Percentiles rank a stretch among this genome's conserved stretches.
Conservation (phyloP, 1,140 invertebrate species). For the Cherax quadricarinatus region DNA sequence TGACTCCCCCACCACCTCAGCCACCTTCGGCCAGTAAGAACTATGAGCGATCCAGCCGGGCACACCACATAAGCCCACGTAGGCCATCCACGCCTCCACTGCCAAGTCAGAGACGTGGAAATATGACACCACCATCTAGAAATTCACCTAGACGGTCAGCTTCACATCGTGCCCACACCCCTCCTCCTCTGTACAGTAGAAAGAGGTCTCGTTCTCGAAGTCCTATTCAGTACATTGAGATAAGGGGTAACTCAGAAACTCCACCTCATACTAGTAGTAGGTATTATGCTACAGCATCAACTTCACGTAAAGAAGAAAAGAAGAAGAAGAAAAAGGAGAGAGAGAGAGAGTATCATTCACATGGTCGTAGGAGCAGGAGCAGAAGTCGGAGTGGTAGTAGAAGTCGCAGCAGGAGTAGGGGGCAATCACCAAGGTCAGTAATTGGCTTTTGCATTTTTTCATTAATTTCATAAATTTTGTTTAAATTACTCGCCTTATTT, state of each 20-base stretch:
- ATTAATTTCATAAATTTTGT: too few relatives aligned
- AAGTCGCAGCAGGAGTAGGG: constrained; percentile 67
- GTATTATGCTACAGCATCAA: constrained; percentile 58
- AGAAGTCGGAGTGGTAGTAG: constrained; percentile 63
- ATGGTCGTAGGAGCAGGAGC: constrained; percentile 60
- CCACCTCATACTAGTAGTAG: constrained; percentile 63
- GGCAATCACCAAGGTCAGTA: constrained; percentile 66
- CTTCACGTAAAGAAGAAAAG: constrained; percentile 57
- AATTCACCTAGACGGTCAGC: constrained; percentile 51
- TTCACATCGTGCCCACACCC: constrained; percentile 47
- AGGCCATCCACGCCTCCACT: constrained; percentile 53
- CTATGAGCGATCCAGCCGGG: constrained; percentile 56
- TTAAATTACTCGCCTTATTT: too few relatives aligned
- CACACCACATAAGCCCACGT: constrained; percentile 63
- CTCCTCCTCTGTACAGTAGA: constrained; percentile 39
- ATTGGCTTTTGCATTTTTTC: background rate
- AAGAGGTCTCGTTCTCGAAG: constrained; percentile 59
- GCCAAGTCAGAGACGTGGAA: constrained; percentile 58
- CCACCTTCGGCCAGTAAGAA: constrained; percentile 29
- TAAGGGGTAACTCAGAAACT: constrained; percentile 53
- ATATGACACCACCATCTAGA: constrained; percentile 58
- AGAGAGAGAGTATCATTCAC: constrained; percentile 62
- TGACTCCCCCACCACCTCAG: constrained; percentile 39
- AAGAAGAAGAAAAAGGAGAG: constrained; percentile 65
- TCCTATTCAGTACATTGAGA: constrained; percentile 52